Base-by-base conservation (phyloP, 37 sponge, comb jelly and placozoan species). In the Eunapius fragilis region DNA sequence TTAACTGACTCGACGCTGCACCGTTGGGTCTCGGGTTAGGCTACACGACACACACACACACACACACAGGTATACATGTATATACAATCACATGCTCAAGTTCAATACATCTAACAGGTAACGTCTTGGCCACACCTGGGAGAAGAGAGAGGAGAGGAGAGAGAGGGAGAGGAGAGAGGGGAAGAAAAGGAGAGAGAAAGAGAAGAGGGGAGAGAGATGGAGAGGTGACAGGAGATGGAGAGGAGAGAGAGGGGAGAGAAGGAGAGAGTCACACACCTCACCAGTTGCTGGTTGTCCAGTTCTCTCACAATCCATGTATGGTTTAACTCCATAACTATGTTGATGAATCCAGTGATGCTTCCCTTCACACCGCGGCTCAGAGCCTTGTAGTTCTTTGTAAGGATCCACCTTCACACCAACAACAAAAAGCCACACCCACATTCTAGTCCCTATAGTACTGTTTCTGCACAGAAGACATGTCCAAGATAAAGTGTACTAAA, bases 261-360 rank as follows among this genome's bases (percentile, higher is more conserved):
- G 58, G 58, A 58, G 58, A 58, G 58, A 58, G 58, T 58, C 58
- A 58, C 58, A 58, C 58, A 58, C 58, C 58, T 58, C 58, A 58
- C 58, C 58, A 58, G 58, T 58, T 58, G 58, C 58, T 58, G 58
- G 22, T 88, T 86, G 58, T 98, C 99, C n/a, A 58, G 58, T 58
- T 58, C 58, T 58, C 58, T 58, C 58, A 58, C 91, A 70, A 99
- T 86, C 86, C 86, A 92, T 33, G 87, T 82, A 76, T 99, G 99
- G 86, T 99, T 99, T 72, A 99, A 85, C 85, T 99, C 99, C 96
- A 99, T 96, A 85, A 99, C 86, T 26, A 98, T 85, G 41, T 41
- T 41, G 25, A 99, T 99, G 90, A 93, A 97, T n/a, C n/a, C n/a
- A n/a, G n/a, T n/a, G n/a, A n/a, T n/a, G n/a, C n/a, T n/a, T n/a